Evolutionary conservation across 2,113 vertebrate species (phyloP).

Genomic region (Lonchura striata): DNA sequence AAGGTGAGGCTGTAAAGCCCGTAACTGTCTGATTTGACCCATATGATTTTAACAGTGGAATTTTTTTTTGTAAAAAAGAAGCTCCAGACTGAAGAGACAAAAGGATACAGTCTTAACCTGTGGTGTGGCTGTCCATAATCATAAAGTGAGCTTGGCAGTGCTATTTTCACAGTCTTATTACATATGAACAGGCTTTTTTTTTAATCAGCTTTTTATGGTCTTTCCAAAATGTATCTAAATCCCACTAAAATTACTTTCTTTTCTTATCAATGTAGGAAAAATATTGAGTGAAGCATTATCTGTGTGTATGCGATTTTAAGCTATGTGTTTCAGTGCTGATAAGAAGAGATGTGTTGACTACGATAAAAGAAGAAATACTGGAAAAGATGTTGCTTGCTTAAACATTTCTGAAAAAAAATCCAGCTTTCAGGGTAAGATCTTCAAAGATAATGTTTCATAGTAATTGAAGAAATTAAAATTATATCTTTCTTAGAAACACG

Average conservation of each 20-base stretch:
- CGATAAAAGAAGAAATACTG: conserved; percentile 30
- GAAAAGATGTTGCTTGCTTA: not conserved
- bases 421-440: conserved; percentile 24
- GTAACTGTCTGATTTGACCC: not conserved
- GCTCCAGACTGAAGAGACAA: not conserved
- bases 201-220: not conserved
- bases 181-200: not conserved
- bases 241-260: not conserved
- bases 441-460: not conserved
- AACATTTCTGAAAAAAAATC: not conserved
- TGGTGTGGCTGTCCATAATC: not conserved
- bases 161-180: not conserved
- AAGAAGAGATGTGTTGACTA: conserved; percentile 6
- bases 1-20: not conserved
- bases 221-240: conserved; percentile 3
- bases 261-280: conserved; percentile 24
- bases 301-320: not conserved
- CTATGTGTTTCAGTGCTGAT: conserved; percentile 29
- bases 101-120: not conserved
- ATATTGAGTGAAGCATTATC: not conserved
- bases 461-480: conserved; percentile 32
- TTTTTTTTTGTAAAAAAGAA: not conserved
- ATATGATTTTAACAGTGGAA: not conserved
- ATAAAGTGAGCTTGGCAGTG: not conserved
- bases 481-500: not conserved